phyloP scores from a whole-genome alignment of 2,797 vertebrate genomes.

The Garrulus glandarius region DNA sequence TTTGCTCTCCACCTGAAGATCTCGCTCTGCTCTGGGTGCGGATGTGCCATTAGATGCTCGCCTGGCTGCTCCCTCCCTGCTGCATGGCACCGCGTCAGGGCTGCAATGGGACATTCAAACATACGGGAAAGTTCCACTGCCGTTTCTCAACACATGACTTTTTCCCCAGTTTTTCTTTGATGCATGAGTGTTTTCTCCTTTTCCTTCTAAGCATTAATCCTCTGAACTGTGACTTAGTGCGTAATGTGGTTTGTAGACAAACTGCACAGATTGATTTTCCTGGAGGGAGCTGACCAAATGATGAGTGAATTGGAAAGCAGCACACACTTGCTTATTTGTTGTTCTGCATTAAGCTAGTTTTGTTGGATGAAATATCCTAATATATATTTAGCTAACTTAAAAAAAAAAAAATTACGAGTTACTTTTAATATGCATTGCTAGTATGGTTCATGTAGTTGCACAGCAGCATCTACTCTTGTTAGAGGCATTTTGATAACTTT shows the following conservation, averaged over 20 bases:
- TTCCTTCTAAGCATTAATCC: neutral
- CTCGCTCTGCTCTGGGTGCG: fast-evolving
- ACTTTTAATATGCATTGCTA: neutral
- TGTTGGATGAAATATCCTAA: neutral
- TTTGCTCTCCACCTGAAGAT: neutral
- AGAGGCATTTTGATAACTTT: neutral
- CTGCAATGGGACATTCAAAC: neutral
- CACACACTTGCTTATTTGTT: neutral
- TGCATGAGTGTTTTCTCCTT: neutral
- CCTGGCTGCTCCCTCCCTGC: neutral
- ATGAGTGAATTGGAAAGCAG: constrained; percentile 14
- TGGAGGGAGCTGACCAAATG: constrained; percentile 40
- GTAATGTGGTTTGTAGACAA: neutral
- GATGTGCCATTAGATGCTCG: fast-evolving
- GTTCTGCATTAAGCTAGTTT: neutral
- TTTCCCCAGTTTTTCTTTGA: neutral
- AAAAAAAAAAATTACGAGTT: neutral
- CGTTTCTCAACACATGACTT: neutral
- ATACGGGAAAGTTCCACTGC: fast-evolving
- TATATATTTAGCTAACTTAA: neutral
- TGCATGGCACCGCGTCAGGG: fast-evolving
- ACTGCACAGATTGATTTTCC: constrained; percentile 30
- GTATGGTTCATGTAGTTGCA: neutral
- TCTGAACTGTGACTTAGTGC: neutral
- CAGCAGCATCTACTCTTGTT: neutral